These are phyloP conservation scores for Panagrolaimus sp. DNA, from an alignment of 1,140 invertebrate genomes.

Conservation along the genomic window DNA sequence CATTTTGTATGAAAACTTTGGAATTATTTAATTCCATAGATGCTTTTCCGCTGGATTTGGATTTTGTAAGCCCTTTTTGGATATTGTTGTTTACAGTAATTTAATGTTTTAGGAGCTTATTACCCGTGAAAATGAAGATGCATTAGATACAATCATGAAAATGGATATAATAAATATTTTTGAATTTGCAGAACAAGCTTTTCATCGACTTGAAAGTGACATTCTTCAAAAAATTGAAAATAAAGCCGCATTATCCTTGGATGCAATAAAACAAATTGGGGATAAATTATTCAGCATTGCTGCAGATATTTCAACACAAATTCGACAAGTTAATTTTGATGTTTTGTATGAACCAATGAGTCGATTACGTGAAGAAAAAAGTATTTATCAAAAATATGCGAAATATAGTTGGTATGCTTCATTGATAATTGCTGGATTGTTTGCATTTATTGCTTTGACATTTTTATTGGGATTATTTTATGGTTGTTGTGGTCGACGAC, in stretches of 20 bases:
- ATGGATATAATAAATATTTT: slow-evolving; percentile 30
- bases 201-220: slow-evolving; percentile 22
- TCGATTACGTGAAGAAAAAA: slow-evolving; percentile 29
- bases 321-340: slow-evolving; percentile 43
- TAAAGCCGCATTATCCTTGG: slow-evolving; percentile 18
- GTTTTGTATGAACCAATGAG: slow-evolving; percentile 33
- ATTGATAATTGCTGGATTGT: slow-evolving; percentile 50
- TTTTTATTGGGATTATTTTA: slow-evolving; percentile 57
- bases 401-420: slow-evolving; percentile 51
- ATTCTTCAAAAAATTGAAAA: slow-evolving; percentile 12
- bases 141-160: slow-evolving; percentile 30
- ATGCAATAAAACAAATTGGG: slow-evolving; percentile 40
- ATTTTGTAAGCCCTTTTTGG: slow-evolving; percentile 26
- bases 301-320: slow-evolving; percentile 38
- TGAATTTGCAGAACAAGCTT: slow-evolving; percentile 1
- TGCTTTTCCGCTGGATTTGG: slow-evolving; percentile 26
- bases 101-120: slow-evolving; percentile 31
- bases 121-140: slow-evolving; percentile 24
- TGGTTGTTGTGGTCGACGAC: slow-evolving; percentile 54
- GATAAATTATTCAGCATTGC: slow-evolving; percentile 42
- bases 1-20: slow-evolving; percentile 34
- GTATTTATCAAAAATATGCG: slow-evolving; percentile 29
- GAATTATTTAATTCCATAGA: slow-evolving; percentile 30
- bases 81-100: not conserved
- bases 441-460: slow-evolving; percentile 48